Evolutionary conservation across 2,888 invertebrate species (phyloP), one percentile per base, ranked within the genome.

Genomic region (Acleris cristana): DNA sequence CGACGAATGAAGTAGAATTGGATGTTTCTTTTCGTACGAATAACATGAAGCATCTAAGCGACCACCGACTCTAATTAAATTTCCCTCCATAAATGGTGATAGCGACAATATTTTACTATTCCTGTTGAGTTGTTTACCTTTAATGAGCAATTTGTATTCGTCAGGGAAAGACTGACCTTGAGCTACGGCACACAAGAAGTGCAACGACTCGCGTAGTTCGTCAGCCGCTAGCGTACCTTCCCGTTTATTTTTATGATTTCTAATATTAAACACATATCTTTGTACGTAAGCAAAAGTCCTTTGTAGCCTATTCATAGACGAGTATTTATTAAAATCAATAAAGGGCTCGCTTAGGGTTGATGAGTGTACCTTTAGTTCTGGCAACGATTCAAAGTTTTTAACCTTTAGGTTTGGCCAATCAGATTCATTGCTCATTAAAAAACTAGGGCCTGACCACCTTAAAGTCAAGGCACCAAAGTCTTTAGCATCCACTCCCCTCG

Each of bases 21-120:
- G 26, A 26, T 26, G 26, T 58, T 56, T 70, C 52, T 59, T 73
- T 10, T 63, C 52, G 45, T 66, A 69, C 3, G 54, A n/a, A 51
- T 19, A 59, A 48, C 61, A 34, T 18, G 40, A 2, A 12, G 73
- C 61, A 44, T 62, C 55, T 8, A 72, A 44, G 8, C 71, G 63
- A 4, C 73, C 71, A 1, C 72, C 72, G 7, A 72, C 73, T 19
- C 70, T 40, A 14, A 71, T 40, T 4, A 71, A 10, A 5, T 57
- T 8, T 5, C 70, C 44, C 7, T 72, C 71, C 10, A 75, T 12
- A 54, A 72, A 73, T 0, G 73, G 73, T 19, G 73, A 69, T 2
- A 73, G 34, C 1, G 73, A 65, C 51, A 74, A 64, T 49, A 75
- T 69, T 16, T 73, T 73, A 54, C 34, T 60, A 61, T 70, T 74